Conservation (phyloP, 2,113 vertebrate species). For the Psettodes erumei region DNA sequence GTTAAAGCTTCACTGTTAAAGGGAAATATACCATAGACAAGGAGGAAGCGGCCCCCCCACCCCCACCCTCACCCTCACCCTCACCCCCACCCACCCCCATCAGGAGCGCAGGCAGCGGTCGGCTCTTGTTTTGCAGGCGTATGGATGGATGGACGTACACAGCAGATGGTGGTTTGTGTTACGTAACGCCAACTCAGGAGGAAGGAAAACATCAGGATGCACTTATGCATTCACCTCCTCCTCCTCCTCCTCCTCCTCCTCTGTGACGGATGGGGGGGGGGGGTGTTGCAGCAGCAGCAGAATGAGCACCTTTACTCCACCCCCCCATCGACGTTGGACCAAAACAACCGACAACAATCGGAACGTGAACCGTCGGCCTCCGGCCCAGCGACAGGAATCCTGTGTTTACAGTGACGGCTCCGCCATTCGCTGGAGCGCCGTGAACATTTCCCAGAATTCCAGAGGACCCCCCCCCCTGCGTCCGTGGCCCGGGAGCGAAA, state of each 20-base stretch:
- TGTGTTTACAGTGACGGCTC: conserved; percentile 46
- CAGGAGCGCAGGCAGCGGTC: no score
- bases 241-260: background rate
- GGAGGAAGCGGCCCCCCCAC: no score
- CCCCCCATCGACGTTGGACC: no score
- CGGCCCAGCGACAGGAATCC: conserved; percentile 36
- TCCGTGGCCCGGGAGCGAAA: no score
- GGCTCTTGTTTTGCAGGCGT: conserved; percentile 29
- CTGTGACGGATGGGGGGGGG: conserved; percentile 26
- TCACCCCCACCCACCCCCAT: no score
- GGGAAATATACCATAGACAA: conserved; percentile 24
- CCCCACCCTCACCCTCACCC: no score
- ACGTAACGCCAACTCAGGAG: conserved; percentile 6
- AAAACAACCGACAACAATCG: no score
- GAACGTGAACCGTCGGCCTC: no score
- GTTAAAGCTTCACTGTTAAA: conserved; percentile 62
- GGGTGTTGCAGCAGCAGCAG: no score
- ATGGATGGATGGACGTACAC: conserved; percentile 41
- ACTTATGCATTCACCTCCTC: conserved; percentile 15
- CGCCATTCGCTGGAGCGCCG: background rate
- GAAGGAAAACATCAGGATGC: conserved; percentile 47
- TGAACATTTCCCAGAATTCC: background rate
- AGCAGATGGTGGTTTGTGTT: conserved; percentile 51
- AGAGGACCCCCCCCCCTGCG: no score
- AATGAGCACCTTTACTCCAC: background rate